Base-by-base conservation (phyloP, 2,113 vertebrate species). In the Cyprinodon brontotheroides region DNA sequence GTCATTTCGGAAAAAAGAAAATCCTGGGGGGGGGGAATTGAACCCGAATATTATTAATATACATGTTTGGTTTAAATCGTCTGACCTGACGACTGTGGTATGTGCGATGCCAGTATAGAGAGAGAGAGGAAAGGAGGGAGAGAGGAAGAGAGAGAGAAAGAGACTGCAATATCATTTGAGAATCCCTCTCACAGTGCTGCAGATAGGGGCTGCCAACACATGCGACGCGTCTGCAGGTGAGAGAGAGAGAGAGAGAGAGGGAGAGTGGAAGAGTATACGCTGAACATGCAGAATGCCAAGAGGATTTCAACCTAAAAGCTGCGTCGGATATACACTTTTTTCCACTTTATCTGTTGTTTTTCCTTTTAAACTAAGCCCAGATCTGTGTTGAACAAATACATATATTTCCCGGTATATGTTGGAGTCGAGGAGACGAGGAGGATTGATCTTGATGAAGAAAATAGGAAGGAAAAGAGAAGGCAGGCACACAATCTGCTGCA, bases 131-230 rank as follows among this genome's bases (percentile, higher is more conserved):
- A 61, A 92, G 84, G 87, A 72, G 88, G 68, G 89, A 70, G 75
- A 74, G 89, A 22, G 89, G 36, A 77, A 80, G 39, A 84, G 39
- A 90, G 67, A 82, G 67, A 68, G 89, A 84, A 93, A 78, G 93
- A 93, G 95, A 94, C 96, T 96, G 96, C 96, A 97, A 97, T 96
- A 96, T 97, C 96, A 96, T 97, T 96, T 96, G 95, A 92, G 96
- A 96, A 94, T 96, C 95, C 95, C 94, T 95, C 95, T 95, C 95
- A 90, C 89, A 93, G 94, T 95, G 97, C 97, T 96, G 96, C 97
- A 96, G 96, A 96, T 95, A 95, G 95, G 92, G 93, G 94, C 94
- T 88, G 95, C 95, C 95, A 95, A 95, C 94, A 93, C 95, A 94
- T 91, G 96, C 96, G 94, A 95, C 93, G 95, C 94, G 92, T 94